Base-by-base conservation (phyloP, 1,140 invertebrate species). In the Tetramorium simillimum region DNA sequence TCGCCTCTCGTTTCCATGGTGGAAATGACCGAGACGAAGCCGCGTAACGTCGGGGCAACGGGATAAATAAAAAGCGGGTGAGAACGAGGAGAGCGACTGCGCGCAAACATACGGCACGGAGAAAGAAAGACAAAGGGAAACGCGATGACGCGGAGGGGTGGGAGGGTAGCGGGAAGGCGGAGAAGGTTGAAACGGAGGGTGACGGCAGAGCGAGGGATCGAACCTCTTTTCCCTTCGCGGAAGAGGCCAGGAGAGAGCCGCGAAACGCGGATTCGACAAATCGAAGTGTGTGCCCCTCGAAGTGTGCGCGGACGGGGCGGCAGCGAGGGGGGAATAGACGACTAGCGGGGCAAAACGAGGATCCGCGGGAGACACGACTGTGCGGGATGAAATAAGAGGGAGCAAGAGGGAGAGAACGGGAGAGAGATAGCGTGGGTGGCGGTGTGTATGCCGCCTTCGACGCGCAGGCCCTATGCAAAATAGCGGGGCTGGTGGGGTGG, bases 391-490 rank as follows among this genome's bases (percentile, higher is more conserved):
- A 82, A 82, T 90, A 89, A 90, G 87, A 85, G 84, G 62, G 72
- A 76, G 12, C 62, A 53, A 75, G 62, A 58, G 46, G 16, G n/a
- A 56, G 51, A 69, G 40, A 37, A 24, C n/a, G 58, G n/a, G n/a
- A 63, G 62, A 87, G 78, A 51, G 21, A 46, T 21, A 69, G 65
- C 33, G 85, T 78, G 86, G 85, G 84, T 86, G 85, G 81, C 60
- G 78, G 75, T 76, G 85, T 85, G 49, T 75, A 84, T 90, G 92
- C 90, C 92, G 92, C 88, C 92, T 91, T 91, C 91, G 92, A 91
- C 93, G 94, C 94, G 94, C 94, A 95, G 94, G 94, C 93, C 94
- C 94, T 95, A 95, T 95, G 94, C 94, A 95, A 94, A 95, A 94
- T 94, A 95, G 93, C 89, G 72, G 63, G 85, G 87, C 76, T 91